Conservation (phyloP, 2,797 vertebrate genomes). For the Lepilemur ruficaudatus region DNA sequence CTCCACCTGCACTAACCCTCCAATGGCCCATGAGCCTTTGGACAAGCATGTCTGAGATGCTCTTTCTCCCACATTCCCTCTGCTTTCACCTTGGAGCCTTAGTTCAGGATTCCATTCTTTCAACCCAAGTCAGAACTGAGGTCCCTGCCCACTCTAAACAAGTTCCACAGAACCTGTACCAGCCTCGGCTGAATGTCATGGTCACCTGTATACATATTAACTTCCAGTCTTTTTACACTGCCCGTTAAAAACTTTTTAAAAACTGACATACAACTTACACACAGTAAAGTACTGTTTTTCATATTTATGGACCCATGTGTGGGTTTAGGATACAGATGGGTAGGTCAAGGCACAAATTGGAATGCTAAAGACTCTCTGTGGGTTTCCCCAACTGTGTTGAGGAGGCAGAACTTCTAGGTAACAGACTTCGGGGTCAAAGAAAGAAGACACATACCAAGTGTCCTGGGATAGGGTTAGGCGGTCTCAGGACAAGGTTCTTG, state of each 20-base stretch:
- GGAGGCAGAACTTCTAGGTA: neutral
- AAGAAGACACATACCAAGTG: neutral
- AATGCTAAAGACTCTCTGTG: neutral
- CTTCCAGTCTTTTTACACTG: neutral
- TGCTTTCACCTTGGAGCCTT: neutral
- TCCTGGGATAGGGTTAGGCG: neutral
- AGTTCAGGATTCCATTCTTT: neutral
- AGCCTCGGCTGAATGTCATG: neutral
- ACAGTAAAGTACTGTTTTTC: neutral
- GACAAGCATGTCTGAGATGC: neutral
- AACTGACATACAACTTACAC: neutral
- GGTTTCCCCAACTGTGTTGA: neutral
- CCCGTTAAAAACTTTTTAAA: neutral
- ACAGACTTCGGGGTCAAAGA: neutral
- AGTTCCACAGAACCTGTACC: neutral
- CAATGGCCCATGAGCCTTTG: neutral
- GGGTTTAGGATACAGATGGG: neutral
- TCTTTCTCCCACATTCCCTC: neutral
- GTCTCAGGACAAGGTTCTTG: neutral
- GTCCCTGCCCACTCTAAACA: neutral
- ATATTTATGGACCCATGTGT: neutral
- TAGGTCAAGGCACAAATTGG: neutral
- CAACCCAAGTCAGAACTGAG: neutral
- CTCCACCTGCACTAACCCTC: neutral
- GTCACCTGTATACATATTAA: neutral